Base-by-base conservation (phyloP, 2,113 vertebrate species). In the Miniopterus natalensis region DNA sequence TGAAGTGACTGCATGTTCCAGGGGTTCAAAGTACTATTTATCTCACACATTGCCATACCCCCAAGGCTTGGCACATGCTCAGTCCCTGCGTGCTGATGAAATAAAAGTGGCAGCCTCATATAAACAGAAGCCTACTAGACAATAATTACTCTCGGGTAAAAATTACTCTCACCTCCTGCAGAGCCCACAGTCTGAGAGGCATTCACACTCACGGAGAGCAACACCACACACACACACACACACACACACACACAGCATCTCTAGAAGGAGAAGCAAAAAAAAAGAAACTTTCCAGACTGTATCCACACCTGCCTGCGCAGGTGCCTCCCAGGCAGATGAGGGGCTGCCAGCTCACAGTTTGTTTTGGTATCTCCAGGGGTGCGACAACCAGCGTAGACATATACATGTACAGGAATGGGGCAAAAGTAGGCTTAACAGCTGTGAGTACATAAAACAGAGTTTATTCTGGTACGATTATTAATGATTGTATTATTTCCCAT, bases 181-280 rank as follows among this genome's bases (percentile, higher is more conserved):
- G 7, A 87, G 81, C 14, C 21, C 65, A 95, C n/a, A 84, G 42
- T 7, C 53, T 93, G 31, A 79, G 31, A 91, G 55, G 20, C 53
- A 89, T 25, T 91, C 63, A 84, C 27, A 84, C 1, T 47, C 25
- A 61, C 15, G 51, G 63, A 74, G 31, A 81, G 6, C 40, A 75
- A 21, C 47, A 47, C 4, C 29, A 59, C 15, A 51, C 13, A 73
- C 49, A 88, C n/a, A 89, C 5, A 84, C 20, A 49, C n/a, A 79
- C 1, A 53, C 74, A 86, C 18, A 78, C 63, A 42, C 13, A 68
- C 45, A 42, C 93, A 53, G 14, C 14, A 40, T 61, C 31, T 53
- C 47, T 74, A 57, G n/a, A 94, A 77, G 27, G 27, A 94, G 74
- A 73, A 77, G 49, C 31, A n/a, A 21, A 17, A 93, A 66, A 93